phyloP scores from a whole-genome alignment of 2,888 invertebrate species.

The Platynereis dumerilii region DNA sequence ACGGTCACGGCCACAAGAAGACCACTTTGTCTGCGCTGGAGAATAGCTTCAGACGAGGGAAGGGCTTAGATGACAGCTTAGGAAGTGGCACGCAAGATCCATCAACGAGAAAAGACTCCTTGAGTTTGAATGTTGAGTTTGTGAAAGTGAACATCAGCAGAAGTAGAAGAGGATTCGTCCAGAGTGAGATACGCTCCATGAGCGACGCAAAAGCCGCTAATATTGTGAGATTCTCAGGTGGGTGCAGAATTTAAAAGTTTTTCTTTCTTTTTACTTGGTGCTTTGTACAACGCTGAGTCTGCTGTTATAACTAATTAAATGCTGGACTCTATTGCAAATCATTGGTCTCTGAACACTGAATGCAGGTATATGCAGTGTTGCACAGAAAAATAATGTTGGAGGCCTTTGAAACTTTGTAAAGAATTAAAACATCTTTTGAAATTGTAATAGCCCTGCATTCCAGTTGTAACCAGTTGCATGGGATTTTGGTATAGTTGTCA shows the following conservation, averaged over 20 bases:
- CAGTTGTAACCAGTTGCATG: no score
- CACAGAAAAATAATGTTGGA: no score
- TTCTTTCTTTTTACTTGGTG: no score
- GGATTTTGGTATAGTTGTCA: no score
- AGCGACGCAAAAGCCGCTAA: constrained; percentile 44
- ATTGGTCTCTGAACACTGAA: no score
- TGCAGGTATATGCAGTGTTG: no score
- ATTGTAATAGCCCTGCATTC: no score
- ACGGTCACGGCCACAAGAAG: constrained; percentile 72
- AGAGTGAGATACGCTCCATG: constrained; percentile 14
- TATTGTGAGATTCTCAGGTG: constrained; percentile 87
- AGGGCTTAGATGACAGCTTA: not conserved
- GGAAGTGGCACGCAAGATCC: constrained; percentile 1
- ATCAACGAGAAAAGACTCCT: constrained; percentile 81
- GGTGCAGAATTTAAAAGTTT: constrained; percentile 56
- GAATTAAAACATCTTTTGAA: no score
- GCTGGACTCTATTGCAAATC: no score
- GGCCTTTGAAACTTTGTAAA: no score
- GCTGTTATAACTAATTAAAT: no score
- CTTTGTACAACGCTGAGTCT: no score
- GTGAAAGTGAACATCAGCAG: constrained; percentile 94
- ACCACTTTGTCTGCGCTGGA: constrained; percentile 33
- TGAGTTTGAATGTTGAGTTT: constrained; percentile 95
- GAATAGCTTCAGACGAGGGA: constrained; percentile 26
- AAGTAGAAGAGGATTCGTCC: constrained; percentile 80